phyloP scores from a whole-genome alignment of 2,888 invertebrate species.

The Drosophila kuntzei region DNA sequence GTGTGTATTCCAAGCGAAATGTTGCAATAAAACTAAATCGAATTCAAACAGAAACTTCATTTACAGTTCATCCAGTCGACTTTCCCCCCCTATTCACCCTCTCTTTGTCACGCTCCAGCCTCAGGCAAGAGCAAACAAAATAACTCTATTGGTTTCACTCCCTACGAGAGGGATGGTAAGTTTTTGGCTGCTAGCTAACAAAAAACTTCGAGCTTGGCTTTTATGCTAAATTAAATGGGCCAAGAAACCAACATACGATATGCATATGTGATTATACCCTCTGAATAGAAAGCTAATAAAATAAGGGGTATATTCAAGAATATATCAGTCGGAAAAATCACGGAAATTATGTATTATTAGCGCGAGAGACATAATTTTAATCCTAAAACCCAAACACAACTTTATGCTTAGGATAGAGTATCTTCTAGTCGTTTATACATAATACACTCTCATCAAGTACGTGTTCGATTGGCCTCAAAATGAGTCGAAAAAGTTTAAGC shows the following conservation, averaged over 20 bases:
- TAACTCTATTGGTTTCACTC: background rate
- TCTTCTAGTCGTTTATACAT: background rate
- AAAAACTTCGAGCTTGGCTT: slow-evolving; percentile 65
- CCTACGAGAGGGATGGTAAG: slow-evolving; percentile 5
- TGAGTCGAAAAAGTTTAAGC: slow-evolving; percentile 40
- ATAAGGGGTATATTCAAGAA: background rate
- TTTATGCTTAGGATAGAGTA: background rate
- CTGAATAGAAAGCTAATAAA: background rate
- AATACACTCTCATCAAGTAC: background rate
- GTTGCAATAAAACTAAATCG: slow-evolving; percentile 75
- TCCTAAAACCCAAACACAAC: no score
- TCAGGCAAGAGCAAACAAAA: slow-evolving; percentile 44
- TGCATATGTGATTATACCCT: slow-evolving; percentile 21
- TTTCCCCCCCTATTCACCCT: background rate
- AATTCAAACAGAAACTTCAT: slow-evolving; percentile 80
- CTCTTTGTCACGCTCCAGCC: slow-evolving; percentile 3
- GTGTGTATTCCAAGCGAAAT: slow-evolving; percentile 41
- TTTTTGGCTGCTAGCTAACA: slow-evolving; percentile 36
- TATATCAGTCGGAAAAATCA: background rate
- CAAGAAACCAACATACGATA: slow-evolving; percentile 18
- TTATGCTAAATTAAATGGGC: slow-evolving; percentile 78
- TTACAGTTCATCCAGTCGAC: slow-evolving; percentile 78
- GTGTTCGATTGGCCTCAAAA: slow-evolving; percentile 30
- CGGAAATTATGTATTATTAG: background rate
- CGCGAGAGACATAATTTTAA: background rate